Evolutionary conservation across 2,888 invertebrate species (phyloP), one percentile per base, ranked within the genome.

Genomic region (Embidobia sp.): DNA sequence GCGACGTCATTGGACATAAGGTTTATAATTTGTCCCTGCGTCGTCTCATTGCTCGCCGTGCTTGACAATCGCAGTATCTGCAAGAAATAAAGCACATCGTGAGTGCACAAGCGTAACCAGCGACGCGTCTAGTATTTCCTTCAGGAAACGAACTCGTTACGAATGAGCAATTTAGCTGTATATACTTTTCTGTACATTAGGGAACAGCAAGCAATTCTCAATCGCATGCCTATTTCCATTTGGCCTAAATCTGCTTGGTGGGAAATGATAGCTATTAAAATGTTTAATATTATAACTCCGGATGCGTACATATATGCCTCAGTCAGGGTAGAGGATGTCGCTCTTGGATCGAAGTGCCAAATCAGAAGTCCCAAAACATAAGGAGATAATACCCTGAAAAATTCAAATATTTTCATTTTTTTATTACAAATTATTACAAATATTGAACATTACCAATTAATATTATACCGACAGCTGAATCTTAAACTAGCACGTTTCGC

Each of bases 1-100:
- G 93, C 93, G 1, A 96, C 96, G 86, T 97, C 97, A 83, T 96
- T 96, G 0, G 96, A 95, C 90, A 97, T 91, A 64, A 97, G 89
- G 87, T 96, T 97, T 44, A 96, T 93, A 82, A 97, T 93, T 88
- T 96, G 94, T 80, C 94, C 88, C 89, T 86, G 85, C 2, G 85
- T 85, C 22, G 84, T 80, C 53, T 83, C 78, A 78, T 75, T 89
- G 13, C 84, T 81, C 5, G 85, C 80, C 15, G 81, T 80, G 53
- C 81, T 82, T 11, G 88, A 88, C 33, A 93, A 84, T 13, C 90
- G 88, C 31, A 93, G 85, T 11, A 92, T 90, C 89, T 90, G 66
- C n/a, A 79, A 78, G 35, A 18, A 37, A 35, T 4, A 22, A n/a
- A n/a, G n/a, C n/a, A n/a, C n/a, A n/a, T n/a, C n/a, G n/a, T 69